Evolutionary conservation across 2,113 vertebrate genomes (phyloP).

Genomic region (Rhynchopsitta pachyrhyncha): DNA sequence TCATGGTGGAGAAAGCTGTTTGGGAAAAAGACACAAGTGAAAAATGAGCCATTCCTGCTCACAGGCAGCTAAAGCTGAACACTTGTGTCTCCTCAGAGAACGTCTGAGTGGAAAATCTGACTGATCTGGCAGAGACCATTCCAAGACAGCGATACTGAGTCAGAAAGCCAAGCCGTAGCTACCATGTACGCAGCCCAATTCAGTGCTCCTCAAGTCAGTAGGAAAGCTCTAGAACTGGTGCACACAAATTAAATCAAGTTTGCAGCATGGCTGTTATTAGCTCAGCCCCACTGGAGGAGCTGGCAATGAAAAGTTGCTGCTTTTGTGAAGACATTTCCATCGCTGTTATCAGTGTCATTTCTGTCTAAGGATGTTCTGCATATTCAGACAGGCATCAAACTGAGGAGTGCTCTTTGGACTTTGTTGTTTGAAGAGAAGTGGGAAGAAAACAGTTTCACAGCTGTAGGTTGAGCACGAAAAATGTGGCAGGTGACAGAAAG

Average conservation of each 20-base stretch:
- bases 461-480: constrained; percentile 44
- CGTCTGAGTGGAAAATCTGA: constrained; percentile 44
- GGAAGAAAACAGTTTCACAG: constrained; percentile 10
- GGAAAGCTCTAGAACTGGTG: background rate
- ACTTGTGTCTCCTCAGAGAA: background rate
- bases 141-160: constrained; percentile 52
- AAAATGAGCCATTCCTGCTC: constrained; percentile 10
- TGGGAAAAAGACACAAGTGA: background rate
- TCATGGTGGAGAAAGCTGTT: background rate
- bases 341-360: background rate
- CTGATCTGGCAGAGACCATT: background rate
- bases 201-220: background rate
- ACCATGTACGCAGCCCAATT: background rate
- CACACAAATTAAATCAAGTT: constrained; percentile 10
- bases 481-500: constrained; percentile 44
- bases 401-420: background rate
- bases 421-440: background rate
- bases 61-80: background rate
- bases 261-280: background rate
- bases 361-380: constrained; percentile 26
- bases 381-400: constrained; percentile 38
- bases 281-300: background rate
- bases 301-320: constrained; percentile 33
- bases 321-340: background rate
- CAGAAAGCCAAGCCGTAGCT: constrained; percentile 22